Evolutionary conservation across 2,888 invertebrate genomes (phyloP).

Genomic region (Drosophila aldrichi): DNA sequence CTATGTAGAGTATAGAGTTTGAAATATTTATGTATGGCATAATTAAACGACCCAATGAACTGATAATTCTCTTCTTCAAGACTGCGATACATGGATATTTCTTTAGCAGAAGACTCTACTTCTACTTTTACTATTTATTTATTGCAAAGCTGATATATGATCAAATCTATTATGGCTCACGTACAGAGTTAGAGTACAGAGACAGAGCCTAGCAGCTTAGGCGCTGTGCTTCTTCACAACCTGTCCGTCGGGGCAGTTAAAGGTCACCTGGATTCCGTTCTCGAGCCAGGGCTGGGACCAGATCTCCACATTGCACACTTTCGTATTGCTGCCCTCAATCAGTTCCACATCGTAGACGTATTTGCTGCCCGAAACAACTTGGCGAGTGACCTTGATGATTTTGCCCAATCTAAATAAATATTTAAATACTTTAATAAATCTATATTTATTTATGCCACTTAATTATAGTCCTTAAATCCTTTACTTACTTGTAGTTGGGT

Average conservation of each 20-base stretch:
- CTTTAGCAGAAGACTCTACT: not conserved
- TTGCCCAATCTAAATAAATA: conserved; percentile 54
- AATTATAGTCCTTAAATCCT: not conserved
- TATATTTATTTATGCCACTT: too few relatives aligned
- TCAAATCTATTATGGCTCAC: not conserved
- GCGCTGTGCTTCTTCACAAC: conserved; percentile 49
- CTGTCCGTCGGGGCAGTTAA: conserved; percentile 51
- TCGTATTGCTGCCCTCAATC: conserved; percentile 39
- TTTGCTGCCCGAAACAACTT: conserved; percentile 52
- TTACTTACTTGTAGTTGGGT: conserved; percentile 38
- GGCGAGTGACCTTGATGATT: conserved; percentile 55
- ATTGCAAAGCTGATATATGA: not conserved
- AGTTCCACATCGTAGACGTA: conserved; percentile 54
- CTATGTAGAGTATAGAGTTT: too few relatives aligned
- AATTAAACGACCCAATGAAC: too few relatives aligned
- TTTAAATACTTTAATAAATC: not conserved
- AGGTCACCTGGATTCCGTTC: conserved; percentile 55
- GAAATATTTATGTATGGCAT: too few relatives aligned
- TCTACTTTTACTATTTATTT: not conserved
- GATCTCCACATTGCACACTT: conserved; percentile 18
- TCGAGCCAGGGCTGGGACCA: conserved; percentile 59
- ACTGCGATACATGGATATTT: not conserved
- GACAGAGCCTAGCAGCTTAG: not conserved
- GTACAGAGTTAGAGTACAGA: not conserved
- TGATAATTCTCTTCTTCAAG: too few relatives aligned